Base-by-base conservation (phyloP, 2,797 vertebrate species). In the Coranthus polyacanthus region DNA sequence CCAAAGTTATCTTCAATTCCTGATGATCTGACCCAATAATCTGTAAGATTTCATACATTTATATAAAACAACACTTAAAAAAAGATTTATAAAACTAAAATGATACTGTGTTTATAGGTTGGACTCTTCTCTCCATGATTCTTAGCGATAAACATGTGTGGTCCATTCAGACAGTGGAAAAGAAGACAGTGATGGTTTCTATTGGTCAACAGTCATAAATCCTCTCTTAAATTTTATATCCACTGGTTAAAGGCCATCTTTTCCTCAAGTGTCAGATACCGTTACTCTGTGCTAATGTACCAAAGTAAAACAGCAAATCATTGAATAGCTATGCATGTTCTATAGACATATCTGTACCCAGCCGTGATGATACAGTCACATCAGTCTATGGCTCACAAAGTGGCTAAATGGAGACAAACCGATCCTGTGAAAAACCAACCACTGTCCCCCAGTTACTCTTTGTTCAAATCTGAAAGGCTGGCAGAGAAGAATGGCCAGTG, bases 11-110 rank as follows among this genome's bases (percentile, higher is more conserved):
- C 69, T 85, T 73, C 74, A 86, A 89, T 61, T 81, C 75, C 81
- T 81, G 79, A 90, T 77, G 56, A 62, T 75, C 79, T 80, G 61
- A 86, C 82, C 79, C 82, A 80, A 85, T 85, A 83, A 88, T 82
- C 83, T 78, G 77, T 76, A 84, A 68, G 73, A 80, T 90, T 79
- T 80, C 76, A 81, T 84, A 92, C 91, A 93, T 88, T 87, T 90
- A 91, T 94, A 93, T 90, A 94, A 93, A 93, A 94, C 63, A 88
- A 92, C 77, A 88, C 87, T 86, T 86, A 59, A 81, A 83, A 84
- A 84, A 92, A 79, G 61, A 78, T 63, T 84, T 87, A 90, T 80
- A 92, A 89, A 91, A 92, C 78, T 88, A 83, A 90, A 88, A 88
- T 72, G 67, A 86, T 85, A 78, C 79, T 78, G 84, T 83, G 75